These are phyloP conservation scores for Sturnus vulgaris DNA, from an alignment of 2,113 vertebrate genomes.

Conservation along the genomic window DNA sequence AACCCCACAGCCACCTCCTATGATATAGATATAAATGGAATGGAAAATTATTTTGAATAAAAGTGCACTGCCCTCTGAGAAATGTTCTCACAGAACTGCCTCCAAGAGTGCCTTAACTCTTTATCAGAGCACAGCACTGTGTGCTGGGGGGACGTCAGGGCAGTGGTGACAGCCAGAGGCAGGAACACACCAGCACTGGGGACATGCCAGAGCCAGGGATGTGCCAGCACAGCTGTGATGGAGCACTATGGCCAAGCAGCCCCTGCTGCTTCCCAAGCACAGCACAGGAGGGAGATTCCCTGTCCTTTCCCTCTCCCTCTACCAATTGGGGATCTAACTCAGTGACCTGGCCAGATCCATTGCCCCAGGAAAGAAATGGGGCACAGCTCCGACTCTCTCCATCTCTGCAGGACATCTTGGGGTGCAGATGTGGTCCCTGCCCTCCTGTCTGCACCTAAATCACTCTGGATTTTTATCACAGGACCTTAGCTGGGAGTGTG, in stretches of 20 bases:
- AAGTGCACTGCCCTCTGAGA: conserved; percentile 69
- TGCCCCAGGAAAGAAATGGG: not conserved
- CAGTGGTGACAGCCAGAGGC: not conserved
- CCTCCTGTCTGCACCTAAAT: not conserved
- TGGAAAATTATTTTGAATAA: conserved; percentile 70
- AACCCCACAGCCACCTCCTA: conserved; percentile 67
- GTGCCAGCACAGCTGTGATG: not conserved
- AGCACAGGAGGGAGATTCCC: not conserved
- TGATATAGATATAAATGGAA: conserved; percentile 76
- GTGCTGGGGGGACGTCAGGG: not conserved
- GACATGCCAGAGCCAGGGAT: not conserved
- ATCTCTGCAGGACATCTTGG: not conserved
- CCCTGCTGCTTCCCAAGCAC: not conserved
- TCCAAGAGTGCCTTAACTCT: conserved; percentile 39
- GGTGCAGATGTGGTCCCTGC: rapidly evolving
- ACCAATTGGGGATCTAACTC: rapidly evolving
- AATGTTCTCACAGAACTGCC: conserved; percentile 70
- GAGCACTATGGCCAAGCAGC: rapidly evolving
- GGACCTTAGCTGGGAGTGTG: not conserved
- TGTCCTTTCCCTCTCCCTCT: not conserved
- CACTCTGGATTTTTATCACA: not conserved
- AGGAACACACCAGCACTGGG: not conserved
- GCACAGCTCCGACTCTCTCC: rapidly evolving
- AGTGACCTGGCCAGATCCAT: rapidly evolving
- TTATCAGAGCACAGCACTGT: not conserved